Conservation (phyloP, 2,113 vertebrate genomes). For the Caranx ignobilis region DNA sequence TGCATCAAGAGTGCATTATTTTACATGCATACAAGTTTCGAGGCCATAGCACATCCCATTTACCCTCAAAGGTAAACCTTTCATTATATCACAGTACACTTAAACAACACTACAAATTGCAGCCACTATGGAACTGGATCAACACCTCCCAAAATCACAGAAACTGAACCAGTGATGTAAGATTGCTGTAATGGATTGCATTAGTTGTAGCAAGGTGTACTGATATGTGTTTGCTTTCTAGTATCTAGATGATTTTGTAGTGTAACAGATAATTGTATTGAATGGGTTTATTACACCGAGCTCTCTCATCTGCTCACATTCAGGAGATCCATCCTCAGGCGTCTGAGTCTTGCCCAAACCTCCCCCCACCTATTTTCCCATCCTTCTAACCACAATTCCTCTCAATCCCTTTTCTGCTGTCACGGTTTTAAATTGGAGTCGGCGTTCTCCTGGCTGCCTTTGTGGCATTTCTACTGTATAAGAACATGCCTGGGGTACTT, state of each 20-base stretch:
- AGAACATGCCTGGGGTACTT: conserved; percentile 65
- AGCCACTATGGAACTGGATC: neutral
- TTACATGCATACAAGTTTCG: neutral
- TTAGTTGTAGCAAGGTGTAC: neutral
- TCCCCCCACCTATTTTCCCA: conserved; percentile 48
- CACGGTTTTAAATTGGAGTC: conserved; percentile 60
- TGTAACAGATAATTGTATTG: conserved; percentile 7
- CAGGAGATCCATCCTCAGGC: conserved; percentile 25
- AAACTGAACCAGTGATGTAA: neutral
- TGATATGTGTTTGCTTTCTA: neutral
- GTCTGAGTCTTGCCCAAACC: conserved; percentile 20
- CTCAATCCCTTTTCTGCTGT: conserved; percentile 59
- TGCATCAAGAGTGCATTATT: neutral
- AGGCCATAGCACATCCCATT: neutral
- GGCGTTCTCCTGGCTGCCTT: conserved; percentile 59
- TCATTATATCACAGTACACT: neutral
- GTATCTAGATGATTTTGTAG: conserved; percentile 3
- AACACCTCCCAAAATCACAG: neutral
- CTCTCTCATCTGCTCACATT: conserved; percentile 11
- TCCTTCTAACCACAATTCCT: conserved; percentile 46
- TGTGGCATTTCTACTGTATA: conserved; percentile 56
- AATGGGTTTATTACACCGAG: conserved; percentile 21
- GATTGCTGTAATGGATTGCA: neutral
- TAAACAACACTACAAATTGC: neutral
- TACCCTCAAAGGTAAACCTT: neutral